These are phyloP conservation scores for Lerema accius DNA, from an alignment of 1,140 invertebrate species.

Conservation along the genomic window DNA sequence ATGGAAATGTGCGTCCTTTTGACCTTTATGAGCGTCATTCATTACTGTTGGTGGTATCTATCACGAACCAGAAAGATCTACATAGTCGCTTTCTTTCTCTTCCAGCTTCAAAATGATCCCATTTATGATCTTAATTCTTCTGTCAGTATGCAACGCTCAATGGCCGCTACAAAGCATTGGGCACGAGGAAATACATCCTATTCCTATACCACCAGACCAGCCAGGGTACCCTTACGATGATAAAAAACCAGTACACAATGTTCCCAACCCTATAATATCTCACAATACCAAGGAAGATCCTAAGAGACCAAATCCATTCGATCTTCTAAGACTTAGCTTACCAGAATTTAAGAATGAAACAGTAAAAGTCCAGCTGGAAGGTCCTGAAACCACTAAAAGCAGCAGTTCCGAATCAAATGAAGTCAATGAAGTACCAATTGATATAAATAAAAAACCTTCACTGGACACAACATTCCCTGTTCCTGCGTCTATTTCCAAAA, in stretches of 20 bases:
- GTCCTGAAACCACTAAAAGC: not conserved
- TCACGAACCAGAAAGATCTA: too few species aligned
- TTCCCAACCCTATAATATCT: not conserved
- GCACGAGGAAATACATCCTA: not conserved
- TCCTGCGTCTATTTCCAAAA: not conserved
- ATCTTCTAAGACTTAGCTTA: not conserved
- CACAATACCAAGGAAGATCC: not conserved
- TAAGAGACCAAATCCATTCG: not conserved
- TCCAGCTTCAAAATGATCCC: slow-evolving; percentile 9
- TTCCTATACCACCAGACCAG: not conserved
- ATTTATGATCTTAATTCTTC: slow-evolving; percentile 1
- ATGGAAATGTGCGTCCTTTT: too few species aligned
- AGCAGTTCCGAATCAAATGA: not conserved
- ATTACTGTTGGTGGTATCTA: too few species aligned
- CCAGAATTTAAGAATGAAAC: not conserved
- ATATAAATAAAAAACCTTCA: too few species aligned
- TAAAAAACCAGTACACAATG: not conserved
- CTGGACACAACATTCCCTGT: not conserved
- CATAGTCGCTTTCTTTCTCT: not conserved
- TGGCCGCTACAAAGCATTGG: slow-evolving; percentile 12
- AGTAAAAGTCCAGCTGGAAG: not conserved
- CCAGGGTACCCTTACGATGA: slow-evolving; percentile 17
- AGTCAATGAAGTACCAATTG: too few species aligned
- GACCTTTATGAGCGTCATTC: too few species aligned
- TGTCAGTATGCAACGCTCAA: slow-evolving; percentile 8